Evolutionary conservation across 2,113 vertebrate species (phyloP).

Genomic region (Phoenicopterus ruber): DNA sequence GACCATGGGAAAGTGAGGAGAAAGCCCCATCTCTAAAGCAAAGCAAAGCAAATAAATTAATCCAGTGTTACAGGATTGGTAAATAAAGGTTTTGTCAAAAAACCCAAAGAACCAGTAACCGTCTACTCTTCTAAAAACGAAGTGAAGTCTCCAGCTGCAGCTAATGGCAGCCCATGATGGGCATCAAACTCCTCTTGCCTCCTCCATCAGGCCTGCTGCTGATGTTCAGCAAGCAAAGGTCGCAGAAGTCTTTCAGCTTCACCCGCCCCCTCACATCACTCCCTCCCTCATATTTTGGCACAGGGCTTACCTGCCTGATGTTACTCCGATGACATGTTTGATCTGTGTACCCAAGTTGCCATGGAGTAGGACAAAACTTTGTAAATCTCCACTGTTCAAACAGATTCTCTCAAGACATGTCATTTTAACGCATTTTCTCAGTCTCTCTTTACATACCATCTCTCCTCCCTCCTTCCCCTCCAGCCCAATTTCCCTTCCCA

Average conservation of each 20-base stretch:
- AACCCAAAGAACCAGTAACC: background rate
- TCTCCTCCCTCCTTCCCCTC: background rate
- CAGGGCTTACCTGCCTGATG: conserved; percentile 27
- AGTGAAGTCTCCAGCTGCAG: background rate
- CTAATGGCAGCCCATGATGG: background rate
- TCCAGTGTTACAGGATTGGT: background rate
- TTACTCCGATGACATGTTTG: background rate
- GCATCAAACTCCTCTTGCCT: background rate
- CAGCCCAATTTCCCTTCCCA: background rate
- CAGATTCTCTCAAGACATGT: conserved; percentile 44
- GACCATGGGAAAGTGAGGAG: background rate
- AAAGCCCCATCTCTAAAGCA: background rate
- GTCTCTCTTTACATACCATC: background rate
- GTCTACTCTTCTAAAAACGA: background rate
- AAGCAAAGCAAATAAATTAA: background rate
- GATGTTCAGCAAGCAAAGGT: background rate
- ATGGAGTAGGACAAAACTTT: conserved; percentile 57
- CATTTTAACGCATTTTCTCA: background rate
- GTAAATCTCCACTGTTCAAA: conserved; percentile 23
- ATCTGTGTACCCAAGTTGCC: conserved; percentile 38
- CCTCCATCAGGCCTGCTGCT: background rate
- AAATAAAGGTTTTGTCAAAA: background rate
- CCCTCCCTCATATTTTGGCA: background rate
- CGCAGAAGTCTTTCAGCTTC: background rate
- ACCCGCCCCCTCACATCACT: background rate